These are phyloP conservation scores for Propsilocerus akamusi DNA, from an alignment of 1,140 invertebrate species.

Conservation along the genomic window DNA sequence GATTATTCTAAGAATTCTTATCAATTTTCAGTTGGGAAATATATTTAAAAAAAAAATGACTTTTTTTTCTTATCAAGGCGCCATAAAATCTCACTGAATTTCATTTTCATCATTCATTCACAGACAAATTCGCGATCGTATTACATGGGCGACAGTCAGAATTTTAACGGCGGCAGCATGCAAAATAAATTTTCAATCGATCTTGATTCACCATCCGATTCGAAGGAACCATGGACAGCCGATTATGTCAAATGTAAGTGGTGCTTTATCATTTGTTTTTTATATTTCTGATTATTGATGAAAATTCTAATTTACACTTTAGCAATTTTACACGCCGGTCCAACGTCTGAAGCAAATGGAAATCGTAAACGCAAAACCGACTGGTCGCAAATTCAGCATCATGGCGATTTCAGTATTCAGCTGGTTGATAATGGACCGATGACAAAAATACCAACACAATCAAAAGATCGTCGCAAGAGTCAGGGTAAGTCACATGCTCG, in stretches of 20 bases:
- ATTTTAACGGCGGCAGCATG: neutral
- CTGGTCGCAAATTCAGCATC: neutral
- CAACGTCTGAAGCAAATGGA: neutral
- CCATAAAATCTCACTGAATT: neutral
- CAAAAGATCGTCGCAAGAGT: neutral
- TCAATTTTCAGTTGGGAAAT: neutral
- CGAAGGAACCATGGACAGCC: conserved; percentile 24
- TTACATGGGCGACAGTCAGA: neutral
- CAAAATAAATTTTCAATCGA: conserved; percentile 18
- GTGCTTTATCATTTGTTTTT: neutral
- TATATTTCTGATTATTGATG: neutral
- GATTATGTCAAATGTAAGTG: conserved; percentile 9
- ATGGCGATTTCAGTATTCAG: neutral
- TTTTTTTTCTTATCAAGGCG: neutral
- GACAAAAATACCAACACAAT: neutral
- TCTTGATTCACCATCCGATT: conserved; percentile 23
- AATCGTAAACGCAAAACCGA: neutral
- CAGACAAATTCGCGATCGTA: neutral
- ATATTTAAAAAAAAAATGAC: neutral
- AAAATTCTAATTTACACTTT: neutral
- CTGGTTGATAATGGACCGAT: neutral
- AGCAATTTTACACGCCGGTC: neutral
- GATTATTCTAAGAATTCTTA: neutral
- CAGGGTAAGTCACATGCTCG: conserved; percentile 1
- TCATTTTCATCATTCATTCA: neutral